Percentiles rank a stretch among this genome's conserved stretches.
phyloP scores from a whole-genome alignment of 2,888 invertebrate genomes.

The Cataglyphis rosenhaueri region DNA sequence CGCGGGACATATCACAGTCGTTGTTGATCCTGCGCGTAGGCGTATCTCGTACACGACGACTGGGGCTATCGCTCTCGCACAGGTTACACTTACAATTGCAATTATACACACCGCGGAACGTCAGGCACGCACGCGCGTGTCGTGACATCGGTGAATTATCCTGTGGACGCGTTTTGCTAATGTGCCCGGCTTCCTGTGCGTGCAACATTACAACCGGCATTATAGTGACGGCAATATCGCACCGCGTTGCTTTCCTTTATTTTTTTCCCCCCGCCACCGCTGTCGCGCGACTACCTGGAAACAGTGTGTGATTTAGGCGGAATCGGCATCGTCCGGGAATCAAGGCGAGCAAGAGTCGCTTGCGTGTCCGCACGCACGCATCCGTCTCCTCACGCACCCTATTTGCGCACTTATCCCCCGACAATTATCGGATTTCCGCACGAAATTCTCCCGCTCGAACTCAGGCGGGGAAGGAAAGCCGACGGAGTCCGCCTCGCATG shows the following conservation, averaged over 20 bases:
- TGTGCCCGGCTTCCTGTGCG: conserved; percentile 68
- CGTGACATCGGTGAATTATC: conserved; percentile 67
- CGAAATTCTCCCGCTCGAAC: conserved; percentile 56
- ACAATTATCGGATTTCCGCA: conserved; percentile 79
- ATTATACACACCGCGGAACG: conserved; percentile 56
- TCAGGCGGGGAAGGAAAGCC: conserved; percentile 57
- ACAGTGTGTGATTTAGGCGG: conserved; percentile 67
- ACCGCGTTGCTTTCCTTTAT: conserved; percentile 37
- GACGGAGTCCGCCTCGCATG: conserved; percentile 24
- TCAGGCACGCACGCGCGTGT: conserved; percentile 39
- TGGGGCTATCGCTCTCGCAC: conserved; percentile 28
- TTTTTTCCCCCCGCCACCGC: conserved; percentile 30
- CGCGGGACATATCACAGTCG: conserved; percentile 21
- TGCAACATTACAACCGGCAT: conserved; percentile 64
- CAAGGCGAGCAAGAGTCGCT: conserved; percentile 48
- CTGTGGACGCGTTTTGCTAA: conserved; percentile 63
- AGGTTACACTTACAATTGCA: conserved; percentile 63
- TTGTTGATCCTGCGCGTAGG: conserved; percentile 32
- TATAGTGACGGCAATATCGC: conserved; percentile 60
- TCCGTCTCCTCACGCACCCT: conserved; percentile 68
- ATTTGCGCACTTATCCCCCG: conserved; percentile 63
- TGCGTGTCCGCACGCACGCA: conserved; percentile 69
- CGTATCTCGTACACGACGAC: conserved; percentile 36
- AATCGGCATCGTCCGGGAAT: conserved; percentile 49
- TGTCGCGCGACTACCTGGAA: conserved; percentile 19